Conservation (phyloP, 2,113 vertebrate genomes). For the Equus przewalskii region DNA sequence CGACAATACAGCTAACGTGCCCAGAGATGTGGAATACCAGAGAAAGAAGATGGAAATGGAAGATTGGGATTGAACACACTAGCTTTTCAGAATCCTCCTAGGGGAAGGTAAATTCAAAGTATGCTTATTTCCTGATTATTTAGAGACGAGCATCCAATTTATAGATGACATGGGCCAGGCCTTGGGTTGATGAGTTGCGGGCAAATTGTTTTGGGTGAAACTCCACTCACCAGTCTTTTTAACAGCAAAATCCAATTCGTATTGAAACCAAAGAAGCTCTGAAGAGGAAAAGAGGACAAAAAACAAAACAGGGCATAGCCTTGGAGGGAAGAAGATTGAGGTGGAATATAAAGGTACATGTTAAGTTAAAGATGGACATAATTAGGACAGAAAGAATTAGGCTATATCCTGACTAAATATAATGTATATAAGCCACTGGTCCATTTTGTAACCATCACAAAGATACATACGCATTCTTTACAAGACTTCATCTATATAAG, state of each 20-base stretch:
- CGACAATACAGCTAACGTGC: not conserved
- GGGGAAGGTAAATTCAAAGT: not conserved
- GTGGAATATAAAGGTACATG: not conserved
- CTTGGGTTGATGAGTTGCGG: not conserved
- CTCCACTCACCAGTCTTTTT: not conserved
- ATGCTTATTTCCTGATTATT: not conserved
- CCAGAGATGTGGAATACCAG: not conserved
- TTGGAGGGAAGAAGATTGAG: not conserved
- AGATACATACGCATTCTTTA: accelerated
- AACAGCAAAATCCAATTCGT: not conserved
- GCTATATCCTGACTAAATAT: not conserved
- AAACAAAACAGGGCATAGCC: not conserved
- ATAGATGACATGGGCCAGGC: not conserved
- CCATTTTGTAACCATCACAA: not conserved
- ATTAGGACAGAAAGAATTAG: not conserved
- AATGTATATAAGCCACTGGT: accelerated
- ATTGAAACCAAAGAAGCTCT: not conserved
- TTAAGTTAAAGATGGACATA: not conserved
- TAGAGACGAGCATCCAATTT: not conserved
- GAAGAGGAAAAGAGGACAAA: not conserved
- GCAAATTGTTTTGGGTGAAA: not conserved
- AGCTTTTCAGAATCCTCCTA: not conserved
- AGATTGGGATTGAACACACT: not conserved
- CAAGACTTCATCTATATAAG: not conserved
- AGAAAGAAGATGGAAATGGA: not conserved